Conservation (phyloP, 2,113 vertebrate species). For the Colaptes auratus region DNA sequence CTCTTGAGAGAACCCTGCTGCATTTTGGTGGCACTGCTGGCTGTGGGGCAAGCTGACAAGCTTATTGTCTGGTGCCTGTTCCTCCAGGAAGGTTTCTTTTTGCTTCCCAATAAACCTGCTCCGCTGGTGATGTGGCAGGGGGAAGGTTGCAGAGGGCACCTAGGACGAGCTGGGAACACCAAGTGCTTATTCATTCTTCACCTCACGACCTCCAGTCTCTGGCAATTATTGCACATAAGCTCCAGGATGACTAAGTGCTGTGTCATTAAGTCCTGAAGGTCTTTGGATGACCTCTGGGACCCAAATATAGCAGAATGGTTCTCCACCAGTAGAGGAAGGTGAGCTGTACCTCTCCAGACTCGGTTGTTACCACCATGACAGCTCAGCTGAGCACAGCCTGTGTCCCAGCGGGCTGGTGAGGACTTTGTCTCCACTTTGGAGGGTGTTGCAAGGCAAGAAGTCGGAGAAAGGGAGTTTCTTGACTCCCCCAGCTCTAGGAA, state of each 20-base stretch:
- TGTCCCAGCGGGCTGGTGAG: not conserved
- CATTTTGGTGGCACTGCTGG: rapidly evolving
- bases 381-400: not conserved
- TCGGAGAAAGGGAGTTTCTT: not conserved
- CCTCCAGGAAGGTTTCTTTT: rapidly evolving
- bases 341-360: not conserved
- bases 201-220: not conserved
- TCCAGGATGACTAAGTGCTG: not conserved
- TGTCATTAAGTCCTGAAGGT: not conserved
- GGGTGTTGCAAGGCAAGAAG: not conserved
- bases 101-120: not conserved
- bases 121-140: not conserved
- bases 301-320: rapidly evolving
- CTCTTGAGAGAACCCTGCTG: not conserved
- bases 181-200: not conserved
- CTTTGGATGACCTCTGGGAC: not conserved
- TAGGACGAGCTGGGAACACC: not conserved
- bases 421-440: not conserved
- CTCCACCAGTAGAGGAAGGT: not conserved
- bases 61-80: not conserved
- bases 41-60: not conserved
- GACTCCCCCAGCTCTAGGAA: not conserved
- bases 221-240: not conserved
- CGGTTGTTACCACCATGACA: rapidly evolving
- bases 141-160: not conserved